Evolutionary conservation across 2,113 vertebrate species (phyloP).

Genomic region (Glaucidium brasilianum): DNA sequence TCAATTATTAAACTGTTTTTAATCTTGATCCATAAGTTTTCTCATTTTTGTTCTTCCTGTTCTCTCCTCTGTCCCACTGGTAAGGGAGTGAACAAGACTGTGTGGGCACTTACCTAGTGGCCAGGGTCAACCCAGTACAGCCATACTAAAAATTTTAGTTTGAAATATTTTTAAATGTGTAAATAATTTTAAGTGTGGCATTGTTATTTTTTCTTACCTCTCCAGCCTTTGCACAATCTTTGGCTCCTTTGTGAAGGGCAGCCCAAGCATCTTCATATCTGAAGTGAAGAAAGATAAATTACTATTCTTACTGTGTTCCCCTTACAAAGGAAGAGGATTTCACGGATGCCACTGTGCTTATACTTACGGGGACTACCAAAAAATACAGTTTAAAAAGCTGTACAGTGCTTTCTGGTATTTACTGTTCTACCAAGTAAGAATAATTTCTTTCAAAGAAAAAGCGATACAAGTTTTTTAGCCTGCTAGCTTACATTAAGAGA

Average conservation of each 20-base stretch:
- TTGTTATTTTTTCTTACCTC: slow-evolving; percentile 71
- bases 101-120: neutral
- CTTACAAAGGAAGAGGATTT: neutral
- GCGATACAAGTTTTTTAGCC: neutral
- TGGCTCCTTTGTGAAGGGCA: slow-evolving; percentile 82
- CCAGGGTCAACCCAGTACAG: neutral
- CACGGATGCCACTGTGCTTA: neutral
- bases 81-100: neutral
- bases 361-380: neutral
- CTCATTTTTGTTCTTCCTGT: neutral
- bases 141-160: neutral
- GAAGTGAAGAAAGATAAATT: neutral
- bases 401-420: neutral
- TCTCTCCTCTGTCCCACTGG: neutral
- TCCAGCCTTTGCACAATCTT: slow-evolving; percentile 82
- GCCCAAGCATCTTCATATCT: slow-evolving; percentile 90
- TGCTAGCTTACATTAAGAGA: neutral
- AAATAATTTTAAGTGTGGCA: neutral
- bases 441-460: neutral
- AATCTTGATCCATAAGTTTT: neutral
- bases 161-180: too few species aligned
- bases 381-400: neutral
- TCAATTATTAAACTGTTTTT: neutral
- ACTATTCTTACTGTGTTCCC: neutral
- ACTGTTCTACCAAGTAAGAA: neutral